Conservation (phyloP, 2,888 invertebrate species). For the Heliconius ethilla region DNA sequence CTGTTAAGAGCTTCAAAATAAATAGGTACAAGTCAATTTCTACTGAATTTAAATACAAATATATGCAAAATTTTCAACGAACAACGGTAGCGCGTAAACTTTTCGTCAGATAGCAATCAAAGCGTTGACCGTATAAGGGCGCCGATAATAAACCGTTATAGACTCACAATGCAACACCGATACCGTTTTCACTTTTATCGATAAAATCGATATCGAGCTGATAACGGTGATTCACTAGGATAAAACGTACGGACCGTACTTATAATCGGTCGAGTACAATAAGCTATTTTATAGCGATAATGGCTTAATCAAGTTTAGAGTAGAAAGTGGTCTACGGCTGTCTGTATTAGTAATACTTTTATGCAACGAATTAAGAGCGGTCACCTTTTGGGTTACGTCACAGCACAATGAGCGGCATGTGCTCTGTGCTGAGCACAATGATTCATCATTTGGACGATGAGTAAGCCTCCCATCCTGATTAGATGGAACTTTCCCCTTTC, state of each 20-base stretch:
- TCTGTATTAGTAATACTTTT: slow-evolving; percentile 56
- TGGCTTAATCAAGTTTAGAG: slow-evolving; percentile 66
- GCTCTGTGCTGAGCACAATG: slow-evolving; percentile 38
- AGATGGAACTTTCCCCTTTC: slow-evolving; percentile 41
- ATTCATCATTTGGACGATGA: slow-evolving; percentile 46
- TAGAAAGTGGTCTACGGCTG: slow-evolving; percentile 65
- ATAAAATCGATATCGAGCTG: slow-evolving; percentile 62
- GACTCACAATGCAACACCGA: slow-evolving; percentile 55
- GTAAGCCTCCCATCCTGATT: slow-evolving; percentile 45
- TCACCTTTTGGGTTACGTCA: slow-evolving; percentile 50
- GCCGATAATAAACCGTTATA: slow-evolving; percentile 50
- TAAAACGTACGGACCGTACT: slow-evolving; percentile 53
- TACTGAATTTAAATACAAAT: slow-evolving; percentile 38
- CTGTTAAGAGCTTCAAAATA: slow-evolving; percentile 26
- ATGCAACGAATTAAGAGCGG: slow-evolving; percentile 56
- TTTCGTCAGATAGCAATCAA: slow-evolving; percentile 49
- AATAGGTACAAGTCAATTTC: slow-evolving; percentile 43
- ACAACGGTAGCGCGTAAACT: slow-evolving; percentile 51
- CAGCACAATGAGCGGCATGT: slow-evolving; percentile 13
- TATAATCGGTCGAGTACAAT: slow-evolving; percentile 66
- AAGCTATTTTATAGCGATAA: slow-evolving; percentile 65
- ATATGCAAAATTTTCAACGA: slow-evolving; percentile 44
- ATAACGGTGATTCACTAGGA: slow-evolving; percentile 66
- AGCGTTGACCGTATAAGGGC: slow-evolving; percentile 50
- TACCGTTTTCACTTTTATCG: slow-evolving; percentile 69